Percentiles rank a stretch among this genome's conserved stretches.
Evolutionary conservation across 2,797 vertebrate genomes (phyloP).

Genomic region (Mareca penelope): DNA sequence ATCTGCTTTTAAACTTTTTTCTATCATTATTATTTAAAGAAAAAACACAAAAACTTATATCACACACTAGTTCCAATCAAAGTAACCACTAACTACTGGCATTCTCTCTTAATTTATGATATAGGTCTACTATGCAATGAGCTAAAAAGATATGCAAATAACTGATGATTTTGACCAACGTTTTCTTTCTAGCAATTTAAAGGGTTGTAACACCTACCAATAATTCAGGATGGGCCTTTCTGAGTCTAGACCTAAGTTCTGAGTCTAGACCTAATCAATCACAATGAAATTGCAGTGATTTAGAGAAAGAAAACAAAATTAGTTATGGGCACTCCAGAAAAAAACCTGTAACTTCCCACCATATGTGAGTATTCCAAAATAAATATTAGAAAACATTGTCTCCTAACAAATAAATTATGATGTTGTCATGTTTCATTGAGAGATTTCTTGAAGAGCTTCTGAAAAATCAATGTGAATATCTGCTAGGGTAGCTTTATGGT

Average conservation of each 20-base stretch:
- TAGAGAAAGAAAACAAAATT: background rate
- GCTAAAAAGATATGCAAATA: background rate
- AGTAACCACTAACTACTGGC: background rate
- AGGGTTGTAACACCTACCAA: background rate
- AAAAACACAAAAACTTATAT: background rate
- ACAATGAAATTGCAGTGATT: background rate
- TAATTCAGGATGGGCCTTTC: background rate
- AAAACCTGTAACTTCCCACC: background rate
- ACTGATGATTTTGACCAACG: background rate
- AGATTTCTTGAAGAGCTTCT: background rate
- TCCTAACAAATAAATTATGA: background rate
- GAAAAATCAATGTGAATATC: background rate
- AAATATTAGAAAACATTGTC: background rate
- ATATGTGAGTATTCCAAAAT: background rate
- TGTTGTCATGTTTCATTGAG: background rate
- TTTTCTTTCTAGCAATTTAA: background rate
- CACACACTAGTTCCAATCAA: background rate
- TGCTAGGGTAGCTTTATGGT: background rate
- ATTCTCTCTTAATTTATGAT: background rate
- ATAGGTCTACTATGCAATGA: background rate
- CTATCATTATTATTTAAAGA: background rate
- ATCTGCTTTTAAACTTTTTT: background rate
- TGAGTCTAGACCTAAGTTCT: too few species aligned
- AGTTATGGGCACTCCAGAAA: background rate
- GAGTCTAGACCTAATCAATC: background rate